A percentile compares a stretch with the other conserved stretches of the same genome.
These are phyloP conservation scores for Probaryconus sp. DNA, from an alignment of 1,140 invertebrate species.

Conservation along the genomic window DNA sequence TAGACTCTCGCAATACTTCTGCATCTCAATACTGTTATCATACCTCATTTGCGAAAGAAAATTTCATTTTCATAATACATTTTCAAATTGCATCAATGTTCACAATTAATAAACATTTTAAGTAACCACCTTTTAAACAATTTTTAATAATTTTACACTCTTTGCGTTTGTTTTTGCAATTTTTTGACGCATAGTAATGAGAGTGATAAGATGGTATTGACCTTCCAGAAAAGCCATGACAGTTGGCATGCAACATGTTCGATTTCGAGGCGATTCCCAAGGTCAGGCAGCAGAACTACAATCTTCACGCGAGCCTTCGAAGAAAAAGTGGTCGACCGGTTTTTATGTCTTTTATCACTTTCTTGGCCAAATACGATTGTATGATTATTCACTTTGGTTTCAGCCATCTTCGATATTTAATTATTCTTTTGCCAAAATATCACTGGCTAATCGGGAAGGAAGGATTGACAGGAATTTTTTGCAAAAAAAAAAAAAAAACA, in stretches of 20 bases:
- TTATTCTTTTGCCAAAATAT: too few species aligned
- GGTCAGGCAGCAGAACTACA: slow-evolving; percentile 27
- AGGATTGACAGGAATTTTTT: too few species aligned
- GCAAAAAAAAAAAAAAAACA: too few species aligned
- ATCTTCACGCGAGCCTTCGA: slow-evolving; percentile 15
- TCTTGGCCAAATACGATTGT: slow-evolving; percentile 4
- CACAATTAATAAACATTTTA: too few species aligned
- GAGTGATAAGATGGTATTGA: slow-evolving; percentile 47
- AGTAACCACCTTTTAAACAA: too few species aligned
- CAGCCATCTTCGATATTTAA: not conserved
- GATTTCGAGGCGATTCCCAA: slow-evolving; percentile 51
- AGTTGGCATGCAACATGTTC: slow-evolving; percentile 60
- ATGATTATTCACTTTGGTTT: too few species aligned
- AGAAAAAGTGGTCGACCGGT: slow-evolving; percentile 63
- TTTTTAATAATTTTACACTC: not conserved
- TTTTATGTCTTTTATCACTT: slow-evolving; percentile 38
- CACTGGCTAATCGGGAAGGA: too few species aligned
- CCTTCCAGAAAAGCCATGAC: slow-evolving; percentile 56
- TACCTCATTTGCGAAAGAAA: slow-evolving; percentile 39
- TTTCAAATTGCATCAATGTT: too few species aligned
- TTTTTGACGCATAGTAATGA: slow-evolving; percentile 4
- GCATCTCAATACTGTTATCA: slow-evolving; percentile 53
- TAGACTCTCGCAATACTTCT: slow-evolving; percentile 32
- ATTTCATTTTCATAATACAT: not conserved
- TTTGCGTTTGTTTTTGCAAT: not conserved